Evolutionary conservation across 2,797 vertebrate species (phyloP), one percentile per base, ranked within the genome.

Genomic region (Intellagama lesueurii): DNA sequence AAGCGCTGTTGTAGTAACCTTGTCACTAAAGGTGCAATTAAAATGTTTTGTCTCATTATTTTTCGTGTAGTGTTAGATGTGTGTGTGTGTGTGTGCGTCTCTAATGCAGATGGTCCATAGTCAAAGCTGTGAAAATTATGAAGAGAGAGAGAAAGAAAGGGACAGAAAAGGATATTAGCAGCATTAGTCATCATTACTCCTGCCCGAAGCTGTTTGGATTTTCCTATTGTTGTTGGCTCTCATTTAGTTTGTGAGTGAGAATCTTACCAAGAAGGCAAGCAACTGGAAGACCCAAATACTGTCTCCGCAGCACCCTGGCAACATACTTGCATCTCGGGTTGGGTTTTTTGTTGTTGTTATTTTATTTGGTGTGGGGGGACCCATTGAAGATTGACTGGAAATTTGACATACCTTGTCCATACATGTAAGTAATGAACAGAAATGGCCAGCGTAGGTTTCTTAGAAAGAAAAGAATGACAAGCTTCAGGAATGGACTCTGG

Each of bases 101-200:
- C 93, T 91, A 92, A 93, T 95, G 91, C 96, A 96, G 94, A 95
- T 94, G 95, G 95, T 95, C 94, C 9, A 89, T 92, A 95, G 95
- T 94, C 93, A 95, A 95, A 95, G 91, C 95, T 95, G 95, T 95
- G 95, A 96, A 94, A 91, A 90, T 85, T 88, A 66, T 76, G 24
- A 70, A 80, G 44, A 70, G 81, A 78, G 52, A 40, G 69, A 93
- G 82, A 78, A 79, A 56, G 49, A 0, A n/a, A 52, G 35, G 1
- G 2, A 69, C 77, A 47, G 56, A 76, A 64, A 44, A 11, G 49
- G 47, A 70, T 81, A 87, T 88, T 91, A 83, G 79, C 90, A 84
- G 87, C 92, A 86, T 92, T 94, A 93, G 83, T 91, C 91, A 86
- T 88, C 92, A 40, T 73, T 75, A 11, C 78, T 83, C 14, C 89